Evolutionary conservation across 1,140 invertebrate species (phyloP), one percentile per base, ranked within the genome.

Genomic region (Paraescarpia echinospica): DNA sequence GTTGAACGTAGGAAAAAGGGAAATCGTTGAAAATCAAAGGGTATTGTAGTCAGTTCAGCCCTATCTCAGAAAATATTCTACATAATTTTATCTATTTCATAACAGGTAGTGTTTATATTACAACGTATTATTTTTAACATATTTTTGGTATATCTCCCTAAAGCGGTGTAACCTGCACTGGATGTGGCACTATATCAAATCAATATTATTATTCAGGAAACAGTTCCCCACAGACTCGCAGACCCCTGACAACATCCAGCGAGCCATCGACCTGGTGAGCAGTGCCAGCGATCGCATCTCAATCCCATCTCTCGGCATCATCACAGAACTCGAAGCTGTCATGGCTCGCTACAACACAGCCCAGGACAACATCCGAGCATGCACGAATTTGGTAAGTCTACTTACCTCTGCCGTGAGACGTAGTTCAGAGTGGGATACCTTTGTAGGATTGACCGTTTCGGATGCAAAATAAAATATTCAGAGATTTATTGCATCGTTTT

Each of bases 141-240:
- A n/a, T n/a, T n/a, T n/a, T n/a, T n/a, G n/a, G n/a, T n/a, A n/a
- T n/a, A n/a, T n/a, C n/a, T n/a, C n/a, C n/a, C n/a, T n/a, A n/a
- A n/a, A n/a, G n/a, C n/a, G n/a, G n/a, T n/a, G n/a, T n/a, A n/a
- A n/a, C n/a, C n/a, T n/a, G n/a, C n/a, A n/a, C n/a, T n/a, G n/a
- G n/a, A n/a, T n/a, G n/a, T n/a, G n/a, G n/a, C n/a, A n/a, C n/a
- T n/a, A n/a, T n/a, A n/a, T n/a, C n/a, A n/a, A n/a, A n/a, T n/a
- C n/a, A n/a, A 12, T 41, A 41, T 41, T 41, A 41, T 41, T 41
- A 41, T 77, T 12, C 91, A 94, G 94, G 91, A 91, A 59, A 35
- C 94, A 94, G 93, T 94, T 94, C 93, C 94, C 94, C n/a, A 91
- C 92, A 22, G 93, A 93, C 27, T 91, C 92, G 33, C 94, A 33